These are phyloP conservation scores for Genyomyrus donnyi DNA, from an alignment of 2,113 vertebrate species.

Conservation along the genomic window DNA sequence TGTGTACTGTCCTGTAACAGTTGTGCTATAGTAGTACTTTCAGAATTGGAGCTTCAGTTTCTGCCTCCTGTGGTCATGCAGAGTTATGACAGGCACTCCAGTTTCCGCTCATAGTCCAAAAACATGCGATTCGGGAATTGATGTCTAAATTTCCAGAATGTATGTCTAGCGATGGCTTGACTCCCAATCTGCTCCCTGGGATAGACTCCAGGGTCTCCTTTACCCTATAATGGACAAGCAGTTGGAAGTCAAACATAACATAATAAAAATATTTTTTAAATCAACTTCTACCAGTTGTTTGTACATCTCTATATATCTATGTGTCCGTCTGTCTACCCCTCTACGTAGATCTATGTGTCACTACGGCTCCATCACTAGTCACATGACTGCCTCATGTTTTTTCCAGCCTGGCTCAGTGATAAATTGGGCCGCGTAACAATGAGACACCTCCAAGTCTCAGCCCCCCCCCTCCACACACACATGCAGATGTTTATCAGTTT, in stretches of 20 bases:
- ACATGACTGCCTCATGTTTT: conserved; percentile 56
- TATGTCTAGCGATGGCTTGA: background rate
- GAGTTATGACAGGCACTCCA: background rate
- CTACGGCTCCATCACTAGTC: background rate
- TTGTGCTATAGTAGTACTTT: background rate
- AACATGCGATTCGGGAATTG: background rate
- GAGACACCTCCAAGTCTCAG: conserved; percentile 74
- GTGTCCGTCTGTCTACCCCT: background rate
- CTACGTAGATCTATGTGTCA: background rate
- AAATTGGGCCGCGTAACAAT: conserved; percentile 95
- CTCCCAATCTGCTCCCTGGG: background rate
- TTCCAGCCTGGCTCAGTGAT: conserved; percentile 78
- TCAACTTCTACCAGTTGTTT: background rate
- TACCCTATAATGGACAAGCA: background rate
- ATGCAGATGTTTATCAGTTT: conserved; percentile 63
- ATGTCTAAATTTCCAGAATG: background rate
- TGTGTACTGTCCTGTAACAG: background rate
- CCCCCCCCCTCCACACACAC: conserved; percentile 37
- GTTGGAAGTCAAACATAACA: background rate
- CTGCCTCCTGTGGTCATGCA: background rate
- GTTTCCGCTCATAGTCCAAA: background rate
- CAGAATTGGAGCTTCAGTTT: background rate
- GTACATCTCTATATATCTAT: background rate
- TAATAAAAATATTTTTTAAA: background rate
- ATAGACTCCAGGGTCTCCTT: background rate